Conservation (phyloP, 1,140 invertebrate genomes). For the Diachasmimorpha longicaudata region DNA sequence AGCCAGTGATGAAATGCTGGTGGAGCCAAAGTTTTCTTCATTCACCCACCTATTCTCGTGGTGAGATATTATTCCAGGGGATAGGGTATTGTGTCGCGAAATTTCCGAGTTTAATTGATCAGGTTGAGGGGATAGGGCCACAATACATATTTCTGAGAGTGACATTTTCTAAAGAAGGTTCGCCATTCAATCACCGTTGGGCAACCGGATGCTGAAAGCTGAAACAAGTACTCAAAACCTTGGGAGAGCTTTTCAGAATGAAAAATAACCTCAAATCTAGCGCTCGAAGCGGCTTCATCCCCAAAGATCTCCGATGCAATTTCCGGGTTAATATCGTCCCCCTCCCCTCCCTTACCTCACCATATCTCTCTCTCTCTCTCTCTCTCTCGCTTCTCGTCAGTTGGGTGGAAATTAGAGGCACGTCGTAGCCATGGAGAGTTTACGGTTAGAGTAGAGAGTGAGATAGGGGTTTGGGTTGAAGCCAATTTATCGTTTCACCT, state of each 20-base stretch:
- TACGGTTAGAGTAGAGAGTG: not conserved
- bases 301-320: constrained; percentile 3
- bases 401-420: not conserved
- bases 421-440: not conserved
- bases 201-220: not conserved
- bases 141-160: not conserved
- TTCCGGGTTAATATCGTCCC: constrained; percentile 4
- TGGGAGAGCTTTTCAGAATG: not conserved
- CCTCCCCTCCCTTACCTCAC: not conserved
- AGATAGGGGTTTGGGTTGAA: not conserved
- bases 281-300: not conserved
- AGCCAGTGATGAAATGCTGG: constrained; percentile 45
- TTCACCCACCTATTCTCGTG: not conserved
- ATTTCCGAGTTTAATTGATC: constrained; percentile 36
- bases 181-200: not conserved
- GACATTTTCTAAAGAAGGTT: not conserved
- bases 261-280: not conserved
- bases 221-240: not conserved
- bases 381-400: not conserved
- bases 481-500: constrained; percentile 5
- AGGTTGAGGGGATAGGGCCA: not conserved
- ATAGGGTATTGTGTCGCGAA: not conserved
- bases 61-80: too few species aligned
- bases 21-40: not conserved
- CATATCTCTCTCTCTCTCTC: not conserved